Evolutionary conservation across 2,797 vertebrate genomes (phyloP).

Genomic region (Gymnoscopelus microlampas): DNA sequence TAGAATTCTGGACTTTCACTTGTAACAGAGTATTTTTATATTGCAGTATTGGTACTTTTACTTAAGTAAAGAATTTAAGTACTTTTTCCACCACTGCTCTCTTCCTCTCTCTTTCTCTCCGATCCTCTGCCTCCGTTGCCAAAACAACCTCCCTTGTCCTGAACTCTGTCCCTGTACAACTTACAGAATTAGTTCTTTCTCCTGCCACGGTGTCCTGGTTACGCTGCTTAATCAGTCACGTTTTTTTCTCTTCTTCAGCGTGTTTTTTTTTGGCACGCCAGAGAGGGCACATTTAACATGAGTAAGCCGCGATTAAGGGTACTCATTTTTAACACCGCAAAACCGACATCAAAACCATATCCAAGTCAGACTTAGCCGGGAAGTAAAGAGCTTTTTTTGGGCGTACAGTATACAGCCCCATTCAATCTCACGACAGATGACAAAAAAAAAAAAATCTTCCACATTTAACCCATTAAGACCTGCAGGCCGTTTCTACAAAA

Average conservation of each 20-base stretch:
- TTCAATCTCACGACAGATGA: slow-evolving; percentile 45
- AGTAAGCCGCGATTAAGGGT: slow-evolving; percentile 71
- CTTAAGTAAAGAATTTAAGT: too few species aligned
- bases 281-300: slow-evolving; percentile 60
- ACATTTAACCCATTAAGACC: too few species aligned
- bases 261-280: slow-evolving; percentile 44
- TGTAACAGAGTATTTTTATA: too few species aligned
- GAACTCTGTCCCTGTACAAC: slow-evolving; percentile 37
- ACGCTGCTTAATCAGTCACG: slow-evolving; percentile 65
- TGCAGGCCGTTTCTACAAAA: too few species aligned
- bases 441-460: slow-evolving; percentile 32
- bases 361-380: slow-evolving; percentile 66
- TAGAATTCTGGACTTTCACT: too few species aligned
- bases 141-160: slow-evolving; percentile 30
- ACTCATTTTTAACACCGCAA: slow-evolving; percentile 58
- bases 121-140: slow-evolving; percentile 34
- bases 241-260: slow-evolving; percentile 53
- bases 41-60: too few species aligned
- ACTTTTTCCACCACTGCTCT: too few species aligned
- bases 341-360: slow-evolving; percentile 62
- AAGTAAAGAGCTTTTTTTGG: slow-evolving; percentile 37
- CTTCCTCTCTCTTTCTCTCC: slow-evolving; percentile 29
- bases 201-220: slow-evolving; percentile 58
- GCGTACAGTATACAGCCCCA: slow-evolving; percentile 4
- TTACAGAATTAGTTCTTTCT: slow-evolving; percentile 52